Evolutionary conservation across 2,888 invertebrate species (phyloP).

Genomic region (Perizoma flavofasciatum): DNA sequence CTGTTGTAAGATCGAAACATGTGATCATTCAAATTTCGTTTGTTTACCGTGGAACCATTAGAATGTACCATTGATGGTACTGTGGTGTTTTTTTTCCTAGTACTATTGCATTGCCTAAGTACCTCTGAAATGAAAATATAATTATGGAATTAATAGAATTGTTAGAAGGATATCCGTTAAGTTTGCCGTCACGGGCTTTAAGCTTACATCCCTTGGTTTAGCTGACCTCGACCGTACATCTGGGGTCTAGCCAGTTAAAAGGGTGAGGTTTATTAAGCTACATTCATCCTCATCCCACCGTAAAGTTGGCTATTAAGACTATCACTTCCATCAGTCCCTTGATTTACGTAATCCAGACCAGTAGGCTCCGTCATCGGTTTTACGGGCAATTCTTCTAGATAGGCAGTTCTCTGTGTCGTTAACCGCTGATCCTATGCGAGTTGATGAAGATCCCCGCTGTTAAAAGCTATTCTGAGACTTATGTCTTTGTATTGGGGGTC

Average conservation of each 20-base stretch:
- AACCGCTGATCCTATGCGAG: constrained; percentile 20
- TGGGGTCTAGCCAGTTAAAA: background rate
- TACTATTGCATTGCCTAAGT: too few relatives aligned
- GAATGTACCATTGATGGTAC: too few relatives aligned
- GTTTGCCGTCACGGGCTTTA: too few relatives aligned
- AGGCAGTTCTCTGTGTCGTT: constrained; percentile 21
- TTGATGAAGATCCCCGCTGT: constrained; percentile 25
- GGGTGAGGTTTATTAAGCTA: constrained; percentile 13
- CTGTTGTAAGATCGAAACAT: too few relatives aligned
- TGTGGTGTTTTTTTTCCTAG: too few relatives aligned
- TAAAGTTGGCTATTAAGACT: constrained; percentile 25
- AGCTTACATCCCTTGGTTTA: too few relatives aligned
- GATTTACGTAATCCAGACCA: constrained; percentile 30
- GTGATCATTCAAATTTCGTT: too few relatives aligned
- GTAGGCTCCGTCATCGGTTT: constrained; percentile 29
- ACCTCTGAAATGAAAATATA: too few relatives aligned
- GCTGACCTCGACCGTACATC: too few relatives aligned
- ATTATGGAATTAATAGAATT: too few relatives aligned
- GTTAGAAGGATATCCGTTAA: too few relatives aligned
- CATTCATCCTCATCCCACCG: constrained; percentile 13
- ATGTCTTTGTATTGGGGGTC: constrained; percentile 11
- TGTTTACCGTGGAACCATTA: too few relatives aligned
- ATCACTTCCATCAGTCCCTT: constrained; percentile 27
- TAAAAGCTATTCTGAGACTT: constrained; percentile 17
- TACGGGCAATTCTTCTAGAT: constrained; percentile 29